Conservation (phyloP, 1,140 invertebrate genomes). For the Macrobrachium rosenbergii region DNA sequence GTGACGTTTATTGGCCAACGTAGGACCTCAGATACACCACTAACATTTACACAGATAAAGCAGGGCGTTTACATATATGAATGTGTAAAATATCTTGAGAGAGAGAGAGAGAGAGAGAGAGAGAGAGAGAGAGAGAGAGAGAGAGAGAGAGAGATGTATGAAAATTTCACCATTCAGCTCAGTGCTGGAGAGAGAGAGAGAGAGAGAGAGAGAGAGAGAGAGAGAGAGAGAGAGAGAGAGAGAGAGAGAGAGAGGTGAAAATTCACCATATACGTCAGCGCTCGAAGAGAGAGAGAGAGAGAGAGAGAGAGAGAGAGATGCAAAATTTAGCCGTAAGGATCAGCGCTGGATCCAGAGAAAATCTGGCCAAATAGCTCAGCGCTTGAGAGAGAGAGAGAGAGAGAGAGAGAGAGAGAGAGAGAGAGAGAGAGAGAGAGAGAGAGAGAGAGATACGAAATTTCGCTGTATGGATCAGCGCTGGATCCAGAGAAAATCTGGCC, state of each 20-base stretch:
- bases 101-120: neutral
- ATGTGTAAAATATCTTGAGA: neutral
- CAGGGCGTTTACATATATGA: neutral
- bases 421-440: neutral
- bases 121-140: neutral
- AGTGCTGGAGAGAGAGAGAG: neutral
- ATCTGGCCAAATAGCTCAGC: neutral
- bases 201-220: neutral
- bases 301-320: neutral
- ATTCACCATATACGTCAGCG: neutral
- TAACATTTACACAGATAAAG: too few species aligned
- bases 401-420: constrained; percentile 7
- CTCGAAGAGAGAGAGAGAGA: neutral
- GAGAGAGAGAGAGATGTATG: too few species aligned
- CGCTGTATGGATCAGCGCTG: neutral
- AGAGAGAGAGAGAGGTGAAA: neutral
- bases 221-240: constrained; percentile 14
- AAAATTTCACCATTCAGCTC: too few species aligned
- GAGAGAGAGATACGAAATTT: neutral
- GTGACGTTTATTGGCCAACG: too few species aligned
- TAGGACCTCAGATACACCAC: too few species aligned
- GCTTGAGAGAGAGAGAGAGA: neutral
- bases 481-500: neutral
- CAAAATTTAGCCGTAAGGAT: too few species aligned
- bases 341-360: neutral